Conservation (phyloP, 1,140 invertebrate species). For the Ridgeia piscesae region DNA sequence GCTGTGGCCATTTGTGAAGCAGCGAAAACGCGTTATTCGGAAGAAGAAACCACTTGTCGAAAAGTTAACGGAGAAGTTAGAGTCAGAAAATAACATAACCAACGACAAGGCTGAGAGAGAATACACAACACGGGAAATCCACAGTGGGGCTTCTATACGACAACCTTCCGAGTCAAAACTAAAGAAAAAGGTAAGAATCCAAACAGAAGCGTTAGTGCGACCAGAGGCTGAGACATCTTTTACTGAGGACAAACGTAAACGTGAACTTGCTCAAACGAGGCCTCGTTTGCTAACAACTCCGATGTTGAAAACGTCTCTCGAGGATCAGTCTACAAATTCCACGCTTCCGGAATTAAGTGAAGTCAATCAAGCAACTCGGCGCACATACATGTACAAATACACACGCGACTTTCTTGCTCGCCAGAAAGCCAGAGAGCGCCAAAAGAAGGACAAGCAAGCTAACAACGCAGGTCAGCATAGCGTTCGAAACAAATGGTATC, state of each 20-base stretch:
- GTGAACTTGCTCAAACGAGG: neutral
- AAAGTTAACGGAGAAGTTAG: constrained; percentile 6
- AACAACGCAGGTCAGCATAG: neutral
- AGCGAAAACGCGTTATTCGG: neutral
- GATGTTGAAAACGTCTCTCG: neutral
- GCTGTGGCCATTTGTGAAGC: constrained; percentile 38
- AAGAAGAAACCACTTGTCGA: constrained; percentile 10
- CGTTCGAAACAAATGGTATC: neutral
- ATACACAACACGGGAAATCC: neutral
- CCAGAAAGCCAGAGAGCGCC: neutral
- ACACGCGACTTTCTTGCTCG: neutral
- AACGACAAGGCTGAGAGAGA: neutral
- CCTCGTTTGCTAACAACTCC: neutral
- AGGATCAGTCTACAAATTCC: neutral
- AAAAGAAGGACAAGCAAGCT: neutral
- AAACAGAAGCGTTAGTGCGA: neutral
- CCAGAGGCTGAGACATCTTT: neutral
- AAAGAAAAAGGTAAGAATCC: neutral
- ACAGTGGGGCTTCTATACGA: neutral
- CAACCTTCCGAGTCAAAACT: neutral
- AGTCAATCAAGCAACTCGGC: neutral
- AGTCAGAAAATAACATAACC: neutral
- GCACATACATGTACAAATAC: neutral
- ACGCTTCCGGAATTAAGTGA: neutral
- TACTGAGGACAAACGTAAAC: neutral